These are phyloP conservation scores for Epinephelus fuscoguttatus DNA, from an alignment of 2,113 vertebrate genomes.

Conservation along the genomic window DNA sequence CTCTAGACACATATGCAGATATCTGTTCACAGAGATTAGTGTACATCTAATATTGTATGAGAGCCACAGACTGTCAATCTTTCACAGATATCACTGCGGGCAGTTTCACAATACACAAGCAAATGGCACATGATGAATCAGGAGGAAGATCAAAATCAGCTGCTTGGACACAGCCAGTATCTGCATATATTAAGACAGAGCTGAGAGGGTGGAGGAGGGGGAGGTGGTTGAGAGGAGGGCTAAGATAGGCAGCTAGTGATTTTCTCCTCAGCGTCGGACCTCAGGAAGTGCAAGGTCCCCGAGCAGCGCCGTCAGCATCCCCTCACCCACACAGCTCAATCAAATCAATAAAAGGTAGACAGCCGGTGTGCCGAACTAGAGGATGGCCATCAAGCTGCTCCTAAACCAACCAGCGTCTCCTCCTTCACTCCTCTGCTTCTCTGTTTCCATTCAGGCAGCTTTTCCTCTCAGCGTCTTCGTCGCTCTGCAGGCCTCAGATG, in stretches of 20 bases:
- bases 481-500: conserved; percentile 14
- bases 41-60: background rate
- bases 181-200: conserved; percentile 10
- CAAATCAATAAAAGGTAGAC: conserved; percentile 63
- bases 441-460: conserved; percentile 7
- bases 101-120: background rate
- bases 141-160: conserved; percentile 6
- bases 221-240: background rate
- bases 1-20: too few species aligned
- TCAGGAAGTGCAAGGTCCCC: conserved; percentile 49
- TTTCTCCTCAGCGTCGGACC: conserved; percentile 40
- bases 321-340: conserved; percentile 59
- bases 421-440: conserved; percentile 5
- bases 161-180: conserved; percentile 6
- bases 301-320: conserved; percentile 66
- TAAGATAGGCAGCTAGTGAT: conserved; percentile 43
- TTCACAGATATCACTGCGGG: background rate
- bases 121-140: background rate
- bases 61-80: background rate
- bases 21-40: too few species aligned
- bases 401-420: conserved; percentile 4
- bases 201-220: conserved; percentile 9
- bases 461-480: background rate
- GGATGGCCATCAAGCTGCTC: conserved; percentile 21
- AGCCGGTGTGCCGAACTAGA: conserved; percentile 31